A percentile compares a stretch with the other conserved stretches of the same genome.
Conservation (phyloP, 2,113 vertebrate species). For the Panurus biarmicus region DNA sequence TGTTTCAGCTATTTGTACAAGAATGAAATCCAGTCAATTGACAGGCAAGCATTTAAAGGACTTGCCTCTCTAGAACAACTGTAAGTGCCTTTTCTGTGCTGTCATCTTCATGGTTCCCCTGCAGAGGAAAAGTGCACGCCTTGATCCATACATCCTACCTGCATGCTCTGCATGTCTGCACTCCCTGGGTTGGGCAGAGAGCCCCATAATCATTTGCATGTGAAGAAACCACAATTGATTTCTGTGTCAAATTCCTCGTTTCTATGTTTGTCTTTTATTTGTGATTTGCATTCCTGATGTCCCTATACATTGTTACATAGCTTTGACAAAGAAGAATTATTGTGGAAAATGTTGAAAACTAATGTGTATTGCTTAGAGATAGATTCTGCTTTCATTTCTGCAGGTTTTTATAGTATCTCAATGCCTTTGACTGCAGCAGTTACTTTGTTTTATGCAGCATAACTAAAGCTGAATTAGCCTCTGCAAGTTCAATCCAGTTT, state of each 20-base stretch:
- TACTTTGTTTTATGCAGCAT: background rate
- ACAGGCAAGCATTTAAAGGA: slow-evolving; percentile 99
- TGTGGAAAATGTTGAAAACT: background rate
- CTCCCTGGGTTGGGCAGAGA: slow-evolving; percentile 34
- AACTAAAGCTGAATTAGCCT: background rate
- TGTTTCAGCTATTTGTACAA: slow-evolving; percentile 99
- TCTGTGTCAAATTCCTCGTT: slow-evolving; percentile 40
- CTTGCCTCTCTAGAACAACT: slow-evolving; percentile 99
- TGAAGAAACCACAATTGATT: background rate
- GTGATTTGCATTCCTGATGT: slow-evolving; percentile 22
- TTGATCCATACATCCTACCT: background rate
- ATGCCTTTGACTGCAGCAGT: background rate
- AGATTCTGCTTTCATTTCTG: background rate
- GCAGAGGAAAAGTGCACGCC: slow-evolving; percentile 45
- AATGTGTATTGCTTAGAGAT: background rate
- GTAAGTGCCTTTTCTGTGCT: slow-evolving; percentile 86
- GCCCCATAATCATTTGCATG: slow-evolving; percentile 38
- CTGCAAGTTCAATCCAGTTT: background rate
- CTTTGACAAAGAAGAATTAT: background rate
- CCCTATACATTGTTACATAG: background rate
- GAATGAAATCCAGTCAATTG: slow-evolving; percentile 99
- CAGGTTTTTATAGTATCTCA: background rate
- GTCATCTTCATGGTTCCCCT: slow-evolving; percentile 48
- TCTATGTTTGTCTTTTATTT: slow-evolving; percentile 43
- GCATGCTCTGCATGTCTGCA: slow-evolving; percentile 78